Percentiles rank a stretch among this genome's conserved stretches.
Conservation (phyloP, 2,888 invertebrate genomes). For the Clusia tigrina region DNA sequence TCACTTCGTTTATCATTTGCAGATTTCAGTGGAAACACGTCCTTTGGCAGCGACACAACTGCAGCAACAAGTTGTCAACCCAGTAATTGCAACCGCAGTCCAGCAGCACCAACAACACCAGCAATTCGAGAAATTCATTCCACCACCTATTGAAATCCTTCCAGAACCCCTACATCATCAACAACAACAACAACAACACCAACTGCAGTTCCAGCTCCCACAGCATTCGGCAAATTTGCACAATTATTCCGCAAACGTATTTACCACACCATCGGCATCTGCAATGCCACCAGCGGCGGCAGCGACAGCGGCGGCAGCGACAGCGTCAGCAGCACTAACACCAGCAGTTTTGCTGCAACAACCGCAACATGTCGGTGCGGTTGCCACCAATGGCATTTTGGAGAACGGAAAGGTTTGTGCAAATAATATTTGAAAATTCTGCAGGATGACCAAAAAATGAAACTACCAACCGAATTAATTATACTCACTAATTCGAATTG, state of each 20-base stretch:
- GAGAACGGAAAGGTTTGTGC: constrained; percentile 61
- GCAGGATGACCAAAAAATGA: too few relatives aligned
- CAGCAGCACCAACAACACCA: constrained; percentile 37
- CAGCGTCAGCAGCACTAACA: constrained; percentile 27
- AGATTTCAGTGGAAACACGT: constrained; percentile 61
- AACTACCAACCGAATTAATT: too few relatives aligned
- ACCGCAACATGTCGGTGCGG: constrained; percentile 36
- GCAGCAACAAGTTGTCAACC: constrained; percentile 33
- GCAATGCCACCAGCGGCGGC: constrained; percentile 27
- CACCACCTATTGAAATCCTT: constrained; percentile 58
- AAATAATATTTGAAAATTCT: constrained; percentile 8
- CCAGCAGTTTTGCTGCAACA: constrained; percentile 26
- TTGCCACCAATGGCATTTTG: constrained; percentile 52
- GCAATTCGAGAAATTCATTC: constrained; percentile 54
- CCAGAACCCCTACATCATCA: constrained; percentile 48
- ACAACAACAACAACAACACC: too few relatives aligned
- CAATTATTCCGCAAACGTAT: constrained; percentile 53
- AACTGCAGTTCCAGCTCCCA: too few relatives aligned
- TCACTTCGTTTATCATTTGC: constrained; percentile 32
- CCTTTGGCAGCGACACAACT: constrained; percentile 49
- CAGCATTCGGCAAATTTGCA: constrained; percentile 38
- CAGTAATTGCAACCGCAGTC: constrained; percentile 28
- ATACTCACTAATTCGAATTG: too few relatives aligned
- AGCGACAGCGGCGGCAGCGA: constrained; percentile 28
- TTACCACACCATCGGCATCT: constrained; percentile 46